Evolutionary conservation across 2,113 vertebrate species (phyloP), one percentile per base, ranked within the genome.

Genomic region (Benthochromis sp.): DNA sequence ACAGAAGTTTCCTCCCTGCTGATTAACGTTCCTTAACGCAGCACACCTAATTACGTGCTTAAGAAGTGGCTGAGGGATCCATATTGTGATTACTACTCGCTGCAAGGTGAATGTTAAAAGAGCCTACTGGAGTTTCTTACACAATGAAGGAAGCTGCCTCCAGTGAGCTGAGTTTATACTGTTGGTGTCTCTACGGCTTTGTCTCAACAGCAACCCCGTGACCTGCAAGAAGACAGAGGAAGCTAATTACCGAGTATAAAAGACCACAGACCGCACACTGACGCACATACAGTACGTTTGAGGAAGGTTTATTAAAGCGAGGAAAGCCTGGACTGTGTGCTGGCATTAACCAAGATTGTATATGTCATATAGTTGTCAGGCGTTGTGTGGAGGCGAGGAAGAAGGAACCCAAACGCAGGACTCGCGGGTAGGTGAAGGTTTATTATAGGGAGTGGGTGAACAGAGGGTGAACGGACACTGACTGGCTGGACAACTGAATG

Each of bases 21-120:
- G 89, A 93, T 86, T 84, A 94, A 89, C 82, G 85, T 89, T 86
- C 63, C 89, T 85, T 88, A 92, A 84, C 55, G 84, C 80, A 78
- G 27, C 73, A 47, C 17, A 34, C 17, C 45, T 92, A 93, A 95
- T 94, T 89, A 88, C 92, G 29, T 73, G 81, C 63, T 78, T 78
- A 78, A 78, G 45, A 88, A 79, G 91, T 55, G 38, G n/a, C 88
- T 73, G 43, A 66, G 79, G 90, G 55, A 88, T 86, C 73, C 47
- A 36, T 57, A 45, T 78, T 12, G 9, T 90, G 36, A 90, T 86
- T 79, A 88, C 79, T 43, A 47, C 84, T 86, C 11, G 29, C 84
- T 82, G 84, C 29, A 82, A 90, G 85, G 86, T 85, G 88, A 87
- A 84, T 86, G 53, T 82, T 89, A 87, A 83, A 93, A 82, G 4